Base-by-base conservation (phyloP, 2,888 invertebrate genomes). In the Epicampocera succincta region DNA sequence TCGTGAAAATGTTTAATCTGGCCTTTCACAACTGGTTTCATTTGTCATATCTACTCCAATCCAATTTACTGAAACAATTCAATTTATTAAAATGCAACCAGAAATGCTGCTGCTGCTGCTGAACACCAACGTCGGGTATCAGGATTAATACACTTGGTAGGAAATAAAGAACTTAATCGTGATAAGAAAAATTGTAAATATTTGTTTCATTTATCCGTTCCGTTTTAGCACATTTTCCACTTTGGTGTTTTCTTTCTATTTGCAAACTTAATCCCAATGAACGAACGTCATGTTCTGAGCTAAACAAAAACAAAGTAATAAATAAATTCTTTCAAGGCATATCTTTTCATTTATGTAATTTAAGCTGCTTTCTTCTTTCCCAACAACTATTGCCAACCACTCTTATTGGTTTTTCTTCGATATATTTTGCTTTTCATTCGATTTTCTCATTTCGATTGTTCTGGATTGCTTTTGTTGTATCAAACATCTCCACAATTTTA, bases 311-410 rank as follows among this genome's bases (percentile, higher is more conserved):
- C 58, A 69, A 73, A 63, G 73, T 77, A 58, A 81, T 73, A 77
- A 81, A 81, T 76, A 77, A 81, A 77, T 77, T 58, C 73, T 65
- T 65, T 33, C 29, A 44, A 48, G 63, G 52, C 19, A 73, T 73
- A 73, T 81, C 73, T 69, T 33, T 56, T 77, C 77, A 81, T 81
- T 81, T 73, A 73, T 74, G 66, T 61, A 56, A 6, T 52, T 8
- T 56, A 33, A 44, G 54, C 48, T 11, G 40, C 12, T 40, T 79
- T 68, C 33, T 33, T 15, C 33, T 33, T 19, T 40, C 54, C 15
- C 4, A 15, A 38, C 46, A 25, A 2, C 46, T 48, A 29, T 15
- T 25, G 44, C 52, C n/a, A 13, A 38, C 52, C n/a, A 13, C 38
- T 15, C 15, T n/a, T 46, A 25, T 48, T 25, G 46, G 38, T 12